Percentiles rank a stretch among this genome's conserved stretches.
These are phyloP conservation scores for Ctenosaura bakeri DNA, from an alignment of 2,797 vertebrate genomes.

Conservation along the genomic window DNA sequence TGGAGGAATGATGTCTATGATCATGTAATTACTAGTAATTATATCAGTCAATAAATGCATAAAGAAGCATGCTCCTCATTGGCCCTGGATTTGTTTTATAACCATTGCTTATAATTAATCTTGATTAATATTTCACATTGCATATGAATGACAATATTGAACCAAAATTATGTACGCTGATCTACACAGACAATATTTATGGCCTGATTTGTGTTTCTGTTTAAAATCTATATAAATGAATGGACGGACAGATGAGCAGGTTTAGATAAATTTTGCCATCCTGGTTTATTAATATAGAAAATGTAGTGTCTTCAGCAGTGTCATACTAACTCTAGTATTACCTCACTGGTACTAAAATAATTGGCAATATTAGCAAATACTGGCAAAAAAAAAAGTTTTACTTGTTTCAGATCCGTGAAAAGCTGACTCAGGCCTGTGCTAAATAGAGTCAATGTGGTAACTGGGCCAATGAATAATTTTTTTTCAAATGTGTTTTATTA, in stretches of 20 bases:
- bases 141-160: conserved; percentile 87
- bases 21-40: conserved; percentile 80
- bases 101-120: conserved; percentile 88
- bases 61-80: conserved; percentile 74
- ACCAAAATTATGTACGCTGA: conserved; percentile 78
- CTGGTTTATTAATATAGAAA: conserved; percentile 80
- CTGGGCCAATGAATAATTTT: conserved; percentile 77
- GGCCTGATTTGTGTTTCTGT: conserved; percentile 72
- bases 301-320: conserved; percentile 80
- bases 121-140: conserved; percentile 93
- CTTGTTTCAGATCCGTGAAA: conserved; percentile 77
- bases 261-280: conserved; percentile 80
- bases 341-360: conserved; percentile 78
- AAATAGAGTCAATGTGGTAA: conserved; percentile 80
- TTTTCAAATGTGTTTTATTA: conserved; percentile 27
- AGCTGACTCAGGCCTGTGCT: conserved; percentile 77
- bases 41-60: conserved; percentile 78
- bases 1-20: conserved; percentile 66
- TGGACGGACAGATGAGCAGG: conserved; percentile 46
- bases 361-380: too few relatives aligned
- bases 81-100: conserved; percentile 82
- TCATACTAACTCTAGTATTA: conserved; percentile 85
- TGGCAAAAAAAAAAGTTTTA: too few relatives aligned
- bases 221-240: conserved; percentile 67
- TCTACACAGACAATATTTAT: conserved; percentile 73